A percentile compares a stretch with the other conserved stretches of the same genome.
phyloP scores from a whole-genome alignment of 2,113 vertebrate genomes.

The Bos taurus region DNA sequence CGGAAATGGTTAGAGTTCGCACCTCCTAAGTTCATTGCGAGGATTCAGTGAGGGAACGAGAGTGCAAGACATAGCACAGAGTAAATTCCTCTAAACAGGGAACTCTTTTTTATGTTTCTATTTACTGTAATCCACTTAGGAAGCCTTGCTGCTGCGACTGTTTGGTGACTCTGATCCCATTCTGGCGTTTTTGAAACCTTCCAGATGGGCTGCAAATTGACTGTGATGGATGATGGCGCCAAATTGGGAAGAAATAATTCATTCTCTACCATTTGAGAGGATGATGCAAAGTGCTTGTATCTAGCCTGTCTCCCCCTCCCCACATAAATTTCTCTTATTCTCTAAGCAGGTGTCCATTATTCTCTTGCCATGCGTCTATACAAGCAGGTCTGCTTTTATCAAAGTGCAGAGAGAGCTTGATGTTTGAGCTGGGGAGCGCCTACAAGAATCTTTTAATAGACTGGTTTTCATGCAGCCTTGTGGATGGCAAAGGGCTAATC shows the following conservation, averaged over 20 bases:
- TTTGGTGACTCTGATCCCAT: neutral
- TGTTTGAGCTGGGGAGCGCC: neutral
- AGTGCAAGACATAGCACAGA: neutral
- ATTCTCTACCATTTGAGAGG: neutral
- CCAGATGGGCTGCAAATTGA: slow-evolving; percentile 60
- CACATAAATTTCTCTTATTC: neutral
- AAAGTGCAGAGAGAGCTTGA: neutral
- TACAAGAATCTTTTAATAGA: neutral
- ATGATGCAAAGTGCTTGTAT: neutral
- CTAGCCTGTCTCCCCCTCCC: neutral
- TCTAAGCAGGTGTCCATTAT: neutral
- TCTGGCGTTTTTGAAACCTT: slow-evolving; percentile 42
- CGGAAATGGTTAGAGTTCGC: fast-evolving
- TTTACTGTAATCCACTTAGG: slow-evolving; percentile 6
- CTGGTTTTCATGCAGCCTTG: neutral
- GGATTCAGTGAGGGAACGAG: neutral
- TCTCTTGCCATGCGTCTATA: neutral
- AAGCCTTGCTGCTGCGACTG: neutral
- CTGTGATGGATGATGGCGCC: slow-evolving; percentile 40
- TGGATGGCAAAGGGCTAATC: neutral
- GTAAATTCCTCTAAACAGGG: neutral
- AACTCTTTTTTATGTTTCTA: neutral
- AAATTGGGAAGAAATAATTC: slow-evolving; percentile 52
- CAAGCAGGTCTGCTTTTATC: neutral
- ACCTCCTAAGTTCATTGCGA: neutral